Percentiles rank a stretch among this genome's conserved stretches.
phyloP scores from a whole-genome alignment of 1,140 invertebrate genomes.

The Trichonephila clavata region DNA sequence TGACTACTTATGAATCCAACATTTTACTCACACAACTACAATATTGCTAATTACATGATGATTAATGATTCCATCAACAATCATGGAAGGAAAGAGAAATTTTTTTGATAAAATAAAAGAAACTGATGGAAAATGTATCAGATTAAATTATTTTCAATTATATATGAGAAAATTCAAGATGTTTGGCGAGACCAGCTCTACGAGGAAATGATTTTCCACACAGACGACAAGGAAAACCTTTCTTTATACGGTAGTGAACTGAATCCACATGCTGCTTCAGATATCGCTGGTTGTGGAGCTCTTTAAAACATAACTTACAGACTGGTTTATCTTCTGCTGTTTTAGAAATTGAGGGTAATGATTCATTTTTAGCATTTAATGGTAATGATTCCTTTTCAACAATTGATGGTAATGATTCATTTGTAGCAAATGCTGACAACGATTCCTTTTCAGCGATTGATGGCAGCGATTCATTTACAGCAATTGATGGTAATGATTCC shows the following conservation, averaged over 20 bases:
- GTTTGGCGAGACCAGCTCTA: slow-evolving; percentile 26
- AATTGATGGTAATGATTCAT: neutral
- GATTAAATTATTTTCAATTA: neutral
- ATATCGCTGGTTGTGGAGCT: neutral
- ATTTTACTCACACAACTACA: too few species aligned
- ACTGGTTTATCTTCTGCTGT: neutral
- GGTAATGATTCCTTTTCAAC: too few species aligned
- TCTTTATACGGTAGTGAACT: neutral
- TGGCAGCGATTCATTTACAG: too few species aligned
- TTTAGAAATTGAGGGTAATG: neutral
- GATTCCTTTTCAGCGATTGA: too few species aligned
- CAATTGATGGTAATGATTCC: too few species aligned
- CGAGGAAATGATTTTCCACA: slow-evolving; percentile 42
- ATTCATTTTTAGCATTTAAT: neutral
- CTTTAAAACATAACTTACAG: neutral
- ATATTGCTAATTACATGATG: too few species aligned
- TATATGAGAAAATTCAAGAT: neutral
- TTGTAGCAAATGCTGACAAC: neutral
- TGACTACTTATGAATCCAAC: too few species aligned
- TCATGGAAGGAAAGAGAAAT: too few species aligned
- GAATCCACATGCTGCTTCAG: neutral
- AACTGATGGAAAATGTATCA: neutral
- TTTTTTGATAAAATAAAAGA: neutral
- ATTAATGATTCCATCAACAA: too few species aligned
- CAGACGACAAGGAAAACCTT: slow-evolving; percentile 23